Base-by-base conservation (phyloP, 1,140 invertebrate genomes). In the Laupala kohalensis region DNA sequence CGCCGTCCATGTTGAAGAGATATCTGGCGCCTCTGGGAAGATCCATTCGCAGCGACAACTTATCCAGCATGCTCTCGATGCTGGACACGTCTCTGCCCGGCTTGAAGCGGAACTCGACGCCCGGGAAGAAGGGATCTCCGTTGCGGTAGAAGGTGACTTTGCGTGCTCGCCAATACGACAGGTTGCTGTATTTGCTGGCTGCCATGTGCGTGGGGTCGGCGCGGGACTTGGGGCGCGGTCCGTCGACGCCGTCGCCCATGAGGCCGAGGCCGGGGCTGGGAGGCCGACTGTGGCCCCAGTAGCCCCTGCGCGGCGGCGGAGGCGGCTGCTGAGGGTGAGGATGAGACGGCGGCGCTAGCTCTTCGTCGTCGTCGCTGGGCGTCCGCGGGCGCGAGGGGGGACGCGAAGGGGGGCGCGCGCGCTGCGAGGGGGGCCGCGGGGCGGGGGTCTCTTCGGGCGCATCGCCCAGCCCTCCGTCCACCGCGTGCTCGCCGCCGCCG, bases 141-240 rank as follows among this genome's bases (percentile, higher is more conserved):
- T 97, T 98, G 77, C 92, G 89, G 81, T 92, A 97, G 80, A 97
- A 96, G 0, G 91, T 90, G 53, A 97, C 91, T 25, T 93, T 82
- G 69, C 76, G 84, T 0, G 93, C 93, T 74, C 91, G 87, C 92
- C 92, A 95, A 76, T 92, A 93, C 64, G 90, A 91, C 53, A 93
- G 84, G 79, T 93, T 92, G 71, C 87, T 88, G 79, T 92, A 92
- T 72, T 78, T 78, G 1, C 73, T 88, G 9, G 83, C 78, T 9
- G 87, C 77, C 75, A 75, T 75, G 76, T 68, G 74, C 67, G 73
- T 64, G 53, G 74, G 83, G 74, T 83, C 79, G 77, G 79, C 79
- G 77, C 79, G 80, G 79, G 80, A 82, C 79, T 80, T 82, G 75
- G 82, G 80, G 78, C 82, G 79, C 29, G 77, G 79, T 30, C 78